These are phyloP conservation scores for Varanus salvator DNA, from an alignment of 2,113 vertebrate species.

Conservation along the genomic window DNA sequence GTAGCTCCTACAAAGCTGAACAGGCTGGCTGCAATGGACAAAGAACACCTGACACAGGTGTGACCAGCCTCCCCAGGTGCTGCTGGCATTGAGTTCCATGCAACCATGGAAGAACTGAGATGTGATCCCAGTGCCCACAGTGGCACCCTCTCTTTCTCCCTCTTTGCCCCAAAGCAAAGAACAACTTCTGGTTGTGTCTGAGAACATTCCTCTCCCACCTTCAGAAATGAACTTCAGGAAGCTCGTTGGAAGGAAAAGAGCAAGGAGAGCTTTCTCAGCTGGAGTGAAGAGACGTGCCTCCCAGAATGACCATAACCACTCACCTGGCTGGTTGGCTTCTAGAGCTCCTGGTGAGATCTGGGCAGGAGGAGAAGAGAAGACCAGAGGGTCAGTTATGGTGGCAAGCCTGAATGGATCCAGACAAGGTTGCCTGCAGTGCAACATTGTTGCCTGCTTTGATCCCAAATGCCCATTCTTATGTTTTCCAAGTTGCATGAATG, in stretches of 20 bases:
- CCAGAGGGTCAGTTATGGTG: not conserved
- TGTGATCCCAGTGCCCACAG: not conserved
- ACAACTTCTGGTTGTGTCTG: not conserved
- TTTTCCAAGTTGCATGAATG: not conserved
- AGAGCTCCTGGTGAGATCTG: not conserved
- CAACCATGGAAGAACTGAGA: not conserved
- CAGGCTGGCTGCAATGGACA: too few species aligned
- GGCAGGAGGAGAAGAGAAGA: not conserved
- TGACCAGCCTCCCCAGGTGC: not conserved
- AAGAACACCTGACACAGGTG: too few species aligned
- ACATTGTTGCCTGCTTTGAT: not conserved
- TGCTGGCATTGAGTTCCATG: not conserved
- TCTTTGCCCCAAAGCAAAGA: not conserved
- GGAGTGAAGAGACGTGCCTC: not conserved
- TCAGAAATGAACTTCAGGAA: not conserved
- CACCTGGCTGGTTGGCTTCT: conserved; percentile 24
- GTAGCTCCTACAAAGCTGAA: too few species aligned
- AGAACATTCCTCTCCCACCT: not conserved
- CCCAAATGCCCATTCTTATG: too few species aligned
- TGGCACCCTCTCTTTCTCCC: not conserved
- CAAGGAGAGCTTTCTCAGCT: too few species aligned
- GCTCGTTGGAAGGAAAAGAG: not conserved
- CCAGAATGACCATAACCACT: not conserved
- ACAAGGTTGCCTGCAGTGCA: not conserved
- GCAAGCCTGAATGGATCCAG: not conserved